Conservation (phyloP, 2,888 invertebrate genomes). For the Melipona bicolor region DNA sequence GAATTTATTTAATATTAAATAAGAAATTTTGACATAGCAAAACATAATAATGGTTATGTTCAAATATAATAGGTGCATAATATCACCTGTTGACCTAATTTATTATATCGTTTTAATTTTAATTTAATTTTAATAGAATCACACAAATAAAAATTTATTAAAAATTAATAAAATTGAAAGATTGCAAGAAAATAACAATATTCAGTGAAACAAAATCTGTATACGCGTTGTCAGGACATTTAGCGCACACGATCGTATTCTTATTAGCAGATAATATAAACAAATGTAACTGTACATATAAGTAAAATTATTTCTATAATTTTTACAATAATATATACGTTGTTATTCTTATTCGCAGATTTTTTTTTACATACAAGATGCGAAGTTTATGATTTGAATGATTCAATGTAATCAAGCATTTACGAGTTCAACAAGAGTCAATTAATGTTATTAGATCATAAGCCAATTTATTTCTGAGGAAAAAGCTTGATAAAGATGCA, state of each 20-base stretch:
- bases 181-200: background rate
- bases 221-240: background rate
- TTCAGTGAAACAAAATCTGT: background rate
- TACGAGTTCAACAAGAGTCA: slow-evolving; percentile 37
- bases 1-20: too few relatives aligned
- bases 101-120: background rate
- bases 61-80: background rate
- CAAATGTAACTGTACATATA: background rate
- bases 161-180: background rate
- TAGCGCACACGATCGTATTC: background rate
- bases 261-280: background rate
- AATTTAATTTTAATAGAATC: background rate
- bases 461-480: slow-evolving; percentile 3
- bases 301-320: background rate
- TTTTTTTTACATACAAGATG: background rate
- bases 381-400: background rate
- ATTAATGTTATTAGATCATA: slow-evolving; percentile 45
- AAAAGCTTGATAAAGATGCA: background rate
- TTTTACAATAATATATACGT: background rate
- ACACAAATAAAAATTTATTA: background rate
- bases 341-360: background rate
- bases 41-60: slow-evolving; percentile 23
- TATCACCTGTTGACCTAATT: slow-evolving; percentile 45
- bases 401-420: slow-evolving; percentile 16
- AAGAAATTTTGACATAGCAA: background rate